A percentile compares a stretch with the other conserved stretches of the same genome.
Evolutionary conservation across 2,888 invertebrate species (phyloP).

Genomic region (Chloroclystis v-ata): DNA sequence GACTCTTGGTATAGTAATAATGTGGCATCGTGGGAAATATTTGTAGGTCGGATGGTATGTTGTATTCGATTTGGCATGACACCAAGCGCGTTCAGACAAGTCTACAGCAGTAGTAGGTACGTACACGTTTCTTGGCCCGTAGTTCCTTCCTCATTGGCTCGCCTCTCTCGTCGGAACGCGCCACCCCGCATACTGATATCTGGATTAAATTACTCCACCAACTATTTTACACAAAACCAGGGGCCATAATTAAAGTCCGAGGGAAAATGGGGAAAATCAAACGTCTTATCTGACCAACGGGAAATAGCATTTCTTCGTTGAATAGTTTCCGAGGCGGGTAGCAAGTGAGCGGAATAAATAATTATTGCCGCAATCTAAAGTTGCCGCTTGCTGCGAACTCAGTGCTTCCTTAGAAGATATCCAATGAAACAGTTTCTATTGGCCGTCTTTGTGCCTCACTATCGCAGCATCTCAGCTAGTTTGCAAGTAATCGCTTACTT

Average conservation of each 20-base stretch:
- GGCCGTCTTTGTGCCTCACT: conserved; percentile 41
- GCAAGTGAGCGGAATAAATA: conserved; percentile 77
- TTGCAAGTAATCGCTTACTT: conserved; percentile 24
- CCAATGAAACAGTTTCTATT: conserved; percentile 67
- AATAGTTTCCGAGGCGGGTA: conserved; percentile 68
- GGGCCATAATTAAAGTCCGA: conserved; percentile 75
- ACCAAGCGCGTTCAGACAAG: conserved; percentile 37
- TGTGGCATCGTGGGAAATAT: conserved; percentile 41
- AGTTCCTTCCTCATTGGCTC: conserved; percentile 48
- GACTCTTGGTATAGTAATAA: conserved; percentile 53
- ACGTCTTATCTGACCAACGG: conserved; percentile 76
- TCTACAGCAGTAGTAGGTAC: conserved; percentile 32
- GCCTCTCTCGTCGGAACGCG: conserved; percentile 52
- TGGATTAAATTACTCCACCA: conserved; percentile 74
- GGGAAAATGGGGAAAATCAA: conserved; percentile 74
- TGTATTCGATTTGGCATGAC: conserved; percentile 27
- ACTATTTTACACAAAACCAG: conserved; percentile 78
- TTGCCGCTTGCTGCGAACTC: conserved; percentile 52
- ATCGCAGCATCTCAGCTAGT: conserved; percentile 28
- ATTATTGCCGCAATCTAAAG: conserved; percentile 73
- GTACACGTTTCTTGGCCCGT: conserved; percentile 42
- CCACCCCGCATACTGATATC: conserved; percentile 70
- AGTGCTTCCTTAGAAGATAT: conserved; percentile 48
- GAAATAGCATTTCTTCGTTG: conserved; percentile 75
- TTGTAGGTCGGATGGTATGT: conserved; percentile 9